A percentile compares a stretch with the other conserved stretches of the same genome.
Evolutionary conservation across 2,888 invertebrate species (phyloP).

Genomic region (Itoplectis maculator): DNA sequence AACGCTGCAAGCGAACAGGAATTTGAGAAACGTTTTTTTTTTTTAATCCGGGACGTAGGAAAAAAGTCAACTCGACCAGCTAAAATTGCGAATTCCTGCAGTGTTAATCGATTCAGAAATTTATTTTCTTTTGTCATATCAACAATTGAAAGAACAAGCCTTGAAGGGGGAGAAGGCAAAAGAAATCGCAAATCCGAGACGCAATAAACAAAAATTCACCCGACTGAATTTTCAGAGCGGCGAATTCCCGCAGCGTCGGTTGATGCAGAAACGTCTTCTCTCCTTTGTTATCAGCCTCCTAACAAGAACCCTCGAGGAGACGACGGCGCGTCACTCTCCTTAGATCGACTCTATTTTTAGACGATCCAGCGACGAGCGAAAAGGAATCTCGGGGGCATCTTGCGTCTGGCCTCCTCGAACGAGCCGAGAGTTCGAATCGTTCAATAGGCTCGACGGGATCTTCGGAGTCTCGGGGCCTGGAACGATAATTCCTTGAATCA

Average conservation of each 20-base stretch:
- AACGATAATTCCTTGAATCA: conserved; percentile 37
- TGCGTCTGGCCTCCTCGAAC: neutral
- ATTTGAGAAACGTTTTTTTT: too few relatives aligned
- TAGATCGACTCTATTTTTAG: neutral
- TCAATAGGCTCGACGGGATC: conserved; percentile 6
- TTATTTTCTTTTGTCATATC: too few relatives aligned
- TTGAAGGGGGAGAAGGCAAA: neutral
- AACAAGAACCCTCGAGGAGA: neutral
- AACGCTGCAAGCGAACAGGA: neutral
- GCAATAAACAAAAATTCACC: neutral
- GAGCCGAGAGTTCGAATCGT: conserved; percentile 5
- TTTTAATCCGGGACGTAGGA: too few relatives aligned
- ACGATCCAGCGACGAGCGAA: conserved; percentile 4
- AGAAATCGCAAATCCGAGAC: neutral
- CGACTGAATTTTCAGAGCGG: neutral
- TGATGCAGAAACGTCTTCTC: neutral
- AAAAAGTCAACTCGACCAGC: too few relatives aligned
- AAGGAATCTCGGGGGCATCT: conserved; percentile 31
- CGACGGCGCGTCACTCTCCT: neutral
- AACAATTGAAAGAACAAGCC: too few relatives aligned
- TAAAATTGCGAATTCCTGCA: too few relatives aligned
- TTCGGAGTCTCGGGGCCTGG: neutral
- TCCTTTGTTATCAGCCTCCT: neutral
- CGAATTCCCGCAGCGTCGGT: neutral
- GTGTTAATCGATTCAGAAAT: too few relatives aligned